These are phyloP conservation scores for Falcaria lacertinaria DNA, from an alignment of 2,888 invertebrate species.

Conservation along the genomic window DNA sequence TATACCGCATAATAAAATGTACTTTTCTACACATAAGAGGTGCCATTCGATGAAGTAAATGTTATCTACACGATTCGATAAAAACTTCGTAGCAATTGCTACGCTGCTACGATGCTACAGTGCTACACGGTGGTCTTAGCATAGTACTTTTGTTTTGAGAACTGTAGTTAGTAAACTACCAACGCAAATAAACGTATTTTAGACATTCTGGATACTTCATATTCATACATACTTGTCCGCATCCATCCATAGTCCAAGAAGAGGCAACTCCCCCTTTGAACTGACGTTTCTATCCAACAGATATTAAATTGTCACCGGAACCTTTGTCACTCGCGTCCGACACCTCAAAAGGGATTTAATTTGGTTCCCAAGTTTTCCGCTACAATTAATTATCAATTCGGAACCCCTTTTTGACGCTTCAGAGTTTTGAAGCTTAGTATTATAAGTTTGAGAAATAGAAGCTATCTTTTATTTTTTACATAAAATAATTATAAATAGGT, in stretches of 20 bases:
- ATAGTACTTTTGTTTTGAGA: no score
- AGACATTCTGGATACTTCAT: no score
- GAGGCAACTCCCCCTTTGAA: constrained; percentile 23
- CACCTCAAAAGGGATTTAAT: constrained; percentile 72
- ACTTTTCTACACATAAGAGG: background rate
- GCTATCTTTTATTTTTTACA: background rate
- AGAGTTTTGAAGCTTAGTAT: constrained; percentile 1
- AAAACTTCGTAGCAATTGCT: no score
- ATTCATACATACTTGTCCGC: no score
- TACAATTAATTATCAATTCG: constrained; percentile 77
- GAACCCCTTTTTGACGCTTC: constrained; percentile 59
- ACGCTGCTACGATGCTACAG: no score
- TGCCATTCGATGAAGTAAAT: constrained; percentile 3
- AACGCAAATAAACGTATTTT: no score
- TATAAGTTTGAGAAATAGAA: no score
- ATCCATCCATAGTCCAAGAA: constrained; percentile 15
- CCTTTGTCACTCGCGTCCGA: constrained; percentile 55
- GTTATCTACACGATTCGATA: constrained; percentile 8
- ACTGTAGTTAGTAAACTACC: no score
- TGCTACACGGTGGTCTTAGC: no score
- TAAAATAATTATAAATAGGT: background rate
- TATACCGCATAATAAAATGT: no score
- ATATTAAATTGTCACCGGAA: constrained; percentile 76
- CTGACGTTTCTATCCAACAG: constrained; percentile 57
- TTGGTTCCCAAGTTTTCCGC: constrained; percentile 68